Percentiles rank a stretch among this genome's conserved stretches.
Evolutionary conservation across 2,797 vertebrate species (phyloP).

Genomic region (Amniataba percoides): DNA sequence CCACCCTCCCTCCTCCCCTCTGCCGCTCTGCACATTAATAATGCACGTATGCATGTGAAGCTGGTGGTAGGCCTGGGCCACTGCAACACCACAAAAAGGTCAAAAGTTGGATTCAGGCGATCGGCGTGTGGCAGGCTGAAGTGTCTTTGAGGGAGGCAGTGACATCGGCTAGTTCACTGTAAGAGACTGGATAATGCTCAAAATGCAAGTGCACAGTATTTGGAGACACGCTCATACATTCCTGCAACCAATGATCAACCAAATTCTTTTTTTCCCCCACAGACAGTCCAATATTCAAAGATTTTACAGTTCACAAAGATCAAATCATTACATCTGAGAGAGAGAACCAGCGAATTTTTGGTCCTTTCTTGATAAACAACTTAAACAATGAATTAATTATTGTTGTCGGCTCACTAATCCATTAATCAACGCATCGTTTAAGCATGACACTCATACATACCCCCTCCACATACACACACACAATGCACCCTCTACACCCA

Average conservation of each 20-base stretch:
- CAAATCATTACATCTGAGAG: neutral
- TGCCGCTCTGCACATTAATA: constrained; percentile 43
- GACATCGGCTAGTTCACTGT: neutral
- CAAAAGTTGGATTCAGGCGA: constrained; percentile 15
- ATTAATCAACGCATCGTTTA: constrained; percentile 28
- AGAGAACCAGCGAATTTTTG: neutral
- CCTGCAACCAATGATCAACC: too few relatives aligned
- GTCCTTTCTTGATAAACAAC: neutral
- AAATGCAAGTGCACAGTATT: too few relatives aligned
- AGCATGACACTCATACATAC: neutral
- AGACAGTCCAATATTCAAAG: neutral
- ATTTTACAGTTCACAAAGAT: neutral
- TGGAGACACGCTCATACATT: too few relatives aligned
- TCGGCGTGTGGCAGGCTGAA: neutral
- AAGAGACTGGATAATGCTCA: neutral
- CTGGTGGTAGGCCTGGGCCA: constrained; percentile 14
- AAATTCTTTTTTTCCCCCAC: too few relatives aligned
- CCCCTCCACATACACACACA: constrained; percentile 44
- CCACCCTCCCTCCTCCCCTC: constrained; percentile 15
- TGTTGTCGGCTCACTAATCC: constrained; percentile 14
- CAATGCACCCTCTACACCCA: constrained; percentile 15
- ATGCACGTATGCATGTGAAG: constrained; percentile 55
- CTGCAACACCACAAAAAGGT: constrained; percentile 25
- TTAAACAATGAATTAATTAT: constrained; percentile 18
- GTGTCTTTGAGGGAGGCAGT: constrained; percentile 8